These are phyloP conservation scores for Caerostris darwini DNA, from an alignment of 1,140 invertebrate genomes.

Conservation along the genomic window DNA sequence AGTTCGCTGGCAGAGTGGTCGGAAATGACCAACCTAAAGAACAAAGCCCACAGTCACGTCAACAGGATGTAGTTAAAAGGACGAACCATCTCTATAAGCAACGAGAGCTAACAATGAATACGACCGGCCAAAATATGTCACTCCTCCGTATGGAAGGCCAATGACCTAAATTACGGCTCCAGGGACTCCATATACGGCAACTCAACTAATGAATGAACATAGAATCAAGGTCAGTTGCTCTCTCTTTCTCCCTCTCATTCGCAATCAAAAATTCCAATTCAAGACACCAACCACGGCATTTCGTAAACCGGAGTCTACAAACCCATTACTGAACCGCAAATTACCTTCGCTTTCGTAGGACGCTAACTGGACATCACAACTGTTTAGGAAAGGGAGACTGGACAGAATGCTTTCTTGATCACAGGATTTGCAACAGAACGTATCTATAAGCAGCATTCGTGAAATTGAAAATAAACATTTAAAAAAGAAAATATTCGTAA, in stretches of 20 bases:
- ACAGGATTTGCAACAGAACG: background rate
- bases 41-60: slow-evolving; percentile 63
- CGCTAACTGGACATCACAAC: background rate
- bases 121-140: slow-evolving; percentile 57
- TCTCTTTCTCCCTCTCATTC: slow-evolving; percentile 60
- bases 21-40: slow-evolving; percentile 48
- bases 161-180: slow-evolving; percentile 50
- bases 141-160: slow-evolving; percentile 60
- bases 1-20: slow-evolving; percentile 33
- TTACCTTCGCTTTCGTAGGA: slow-evolving; percentile 1
- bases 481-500: too few relatives aligned
- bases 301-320: slow-evolving; percentile 24
- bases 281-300: slow-evolving; percentile 40
- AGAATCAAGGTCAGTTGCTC: slow-evolving; percentile 63
- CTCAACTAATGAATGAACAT: slow-evolving; percentile 66
- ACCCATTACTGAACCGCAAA: background rate
- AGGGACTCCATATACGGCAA: slow-evolving; percentile 55
- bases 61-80: slow-evolving; percentile 73
- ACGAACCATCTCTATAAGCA: slow-evolving; percentile 39
- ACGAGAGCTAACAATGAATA: slow-evolving; percentile 42
- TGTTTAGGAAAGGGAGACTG: background rate
- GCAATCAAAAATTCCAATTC: slow-evolving; percentile 57
- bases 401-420: background rate
- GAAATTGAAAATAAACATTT: too few relatives aligned
- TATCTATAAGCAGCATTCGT: background rate